These are phyloP conservation scores for Tigriopus japonicus DNA, from an alignment of 1,140 invertebrate species.

Conservation along the genomic window DNA sequence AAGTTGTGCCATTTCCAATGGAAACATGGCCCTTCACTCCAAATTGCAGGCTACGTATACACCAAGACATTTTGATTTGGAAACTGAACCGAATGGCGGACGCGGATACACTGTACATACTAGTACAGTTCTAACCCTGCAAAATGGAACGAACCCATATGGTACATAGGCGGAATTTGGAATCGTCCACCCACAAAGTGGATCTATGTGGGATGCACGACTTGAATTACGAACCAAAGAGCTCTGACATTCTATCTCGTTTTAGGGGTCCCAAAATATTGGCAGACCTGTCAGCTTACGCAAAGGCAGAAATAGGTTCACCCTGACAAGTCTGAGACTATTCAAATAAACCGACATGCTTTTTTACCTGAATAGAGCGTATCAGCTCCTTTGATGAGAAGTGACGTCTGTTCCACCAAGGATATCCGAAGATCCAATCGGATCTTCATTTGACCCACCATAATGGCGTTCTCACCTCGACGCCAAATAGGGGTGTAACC, in stretches of 20 bases:
- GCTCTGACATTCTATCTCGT: neutral
- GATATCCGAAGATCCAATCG: constrained; percentile 5
- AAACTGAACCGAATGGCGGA: neutral
- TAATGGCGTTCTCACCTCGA: neutral
- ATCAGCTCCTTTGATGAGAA: neutral
- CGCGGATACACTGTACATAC: neutral
- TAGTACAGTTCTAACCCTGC: neutral
- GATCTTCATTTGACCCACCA: neutral
- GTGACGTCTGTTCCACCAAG: neutral
- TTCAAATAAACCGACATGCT: neutral
- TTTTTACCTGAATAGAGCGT: neutral
- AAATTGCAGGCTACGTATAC: neutral
- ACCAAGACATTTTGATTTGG: neutral
- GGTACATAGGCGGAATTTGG: too few relatives aligned
- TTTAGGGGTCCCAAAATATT: neutral
- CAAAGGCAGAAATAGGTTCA: neutral
- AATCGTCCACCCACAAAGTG: neutral
- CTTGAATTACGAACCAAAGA: neutral
- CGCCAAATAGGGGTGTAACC: neutral
- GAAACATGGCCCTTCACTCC: neutral
- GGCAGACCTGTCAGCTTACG: neutral
- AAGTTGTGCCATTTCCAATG: too few relatives aligned
- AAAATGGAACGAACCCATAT: neutral
- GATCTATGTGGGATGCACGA: neutral
- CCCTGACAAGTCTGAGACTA: neutral